Conservation (phyloP, 2,797 vertebrate species). For the Paratrypauchen microcephalus region DNA sequence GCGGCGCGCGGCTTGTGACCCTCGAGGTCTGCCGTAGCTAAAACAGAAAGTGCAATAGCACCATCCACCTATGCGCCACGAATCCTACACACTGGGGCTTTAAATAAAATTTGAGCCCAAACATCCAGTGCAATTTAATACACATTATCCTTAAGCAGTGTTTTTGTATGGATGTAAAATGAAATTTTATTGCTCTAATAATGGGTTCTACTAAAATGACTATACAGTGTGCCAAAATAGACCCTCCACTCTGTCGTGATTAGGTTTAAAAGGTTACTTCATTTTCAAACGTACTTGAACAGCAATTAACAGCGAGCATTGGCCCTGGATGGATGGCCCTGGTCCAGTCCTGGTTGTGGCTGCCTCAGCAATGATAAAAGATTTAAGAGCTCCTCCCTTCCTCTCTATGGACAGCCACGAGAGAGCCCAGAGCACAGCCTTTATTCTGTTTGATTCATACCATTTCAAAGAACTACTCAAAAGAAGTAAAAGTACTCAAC, state of each 20-base stretch:
- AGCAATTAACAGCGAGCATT: constrained; percentile 62
- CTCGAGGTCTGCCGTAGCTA: too few species aligned
- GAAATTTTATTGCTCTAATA: not conserved
- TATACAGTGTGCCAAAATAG: constrained; percentile 16
- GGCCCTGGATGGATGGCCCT: constrained; percentile 65
- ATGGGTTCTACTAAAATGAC: not conserved
- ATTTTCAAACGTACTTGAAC: constrained; percentile 65
- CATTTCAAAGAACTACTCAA: not conserved
- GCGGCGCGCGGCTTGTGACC: too few species aligned
- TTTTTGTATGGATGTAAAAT: not conserved
- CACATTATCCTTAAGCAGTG: not conserved
- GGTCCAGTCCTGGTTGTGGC: constrained; percentile 50
- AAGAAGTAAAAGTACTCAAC: not conserved
- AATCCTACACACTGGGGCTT: too few species aligned
- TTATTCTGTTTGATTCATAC: constrained; percentile 3
- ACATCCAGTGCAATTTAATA: not conserved
- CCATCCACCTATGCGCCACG: too few species aligned
- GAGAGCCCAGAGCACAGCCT: not conserved
- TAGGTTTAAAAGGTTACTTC: constrained; percentile 59
- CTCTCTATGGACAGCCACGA: constrained; percentile 41
- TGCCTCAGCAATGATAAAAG: constrained; percentile 68
- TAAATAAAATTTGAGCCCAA: too few species aligned
- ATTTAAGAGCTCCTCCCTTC: constrained; percentile 67
- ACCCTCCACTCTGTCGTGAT: constrained; percentile 53
- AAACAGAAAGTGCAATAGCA: too few species aligned